phyloP scores from a whole-genome alignment of 2,797 vertebrate species.

The Thaleichthys pacificus region DNA sequence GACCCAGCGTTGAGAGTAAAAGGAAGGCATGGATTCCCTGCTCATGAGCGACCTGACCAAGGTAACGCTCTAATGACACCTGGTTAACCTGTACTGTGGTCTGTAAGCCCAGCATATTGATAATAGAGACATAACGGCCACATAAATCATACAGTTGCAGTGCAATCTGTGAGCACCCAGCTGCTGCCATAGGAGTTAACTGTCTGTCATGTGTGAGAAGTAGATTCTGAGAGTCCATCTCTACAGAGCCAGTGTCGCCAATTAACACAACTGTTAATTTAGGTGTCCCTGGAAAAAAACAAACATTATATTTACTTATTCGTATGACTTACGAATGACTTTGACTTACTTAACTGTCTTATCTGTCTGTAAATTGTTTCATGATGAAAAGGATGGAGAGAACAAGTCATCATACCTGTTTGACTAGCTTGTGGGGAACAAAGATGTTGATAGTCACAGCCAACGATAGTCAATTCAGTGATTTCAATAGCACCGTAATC shows the following conservation, averaged over 20 bases:
- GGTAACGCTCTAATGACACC: conserved; percentile 16
- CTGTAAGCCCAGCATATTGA: conserved; percentile 39
- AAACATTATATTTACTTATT: too few species aligned
- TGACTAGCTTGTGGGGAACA: neutral
- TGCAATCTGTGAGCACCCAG: conserved; percentile 20
- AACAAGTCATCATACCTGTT: neutral
- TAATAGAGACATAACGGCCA: conserved; percentile 33
- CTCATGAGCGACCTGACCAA: conserved; percentile 27
- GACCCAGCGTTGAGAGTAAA: conserved; percentile 53
- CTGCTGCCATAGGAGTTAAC: neutral
- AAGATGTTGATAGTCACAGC: neutral
- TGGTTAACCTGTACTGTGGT: neutral
- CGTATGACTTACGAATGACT: too few species aligned
- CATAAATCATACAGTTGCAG: conserved; percentile 35
- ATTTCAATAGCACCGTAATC: neutral
- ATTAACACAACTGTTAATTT: conserved; percentile 41
- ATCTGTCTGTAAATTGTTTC: neutral
- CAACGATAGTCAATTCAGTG: neutral
- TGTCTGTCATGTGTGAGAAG: conserved; percentile 26
- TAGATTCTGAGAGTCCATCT: conserved; percentile 35
- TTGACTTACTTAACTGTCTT: neutral
- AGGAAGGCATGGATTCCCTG: conserved; percentile 52
- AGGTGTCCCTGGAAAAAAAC: conserved; percentile 39
- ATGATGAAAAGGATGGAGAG: neutral
- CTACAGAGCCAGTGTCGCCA: conserved; percentile 36